Evolutionary conservation across 92 coral and sea anemone species (phyloP), one percentile per base, ranked within the genome.

Genomic region (Palythoa heliodiscus): DNA sequence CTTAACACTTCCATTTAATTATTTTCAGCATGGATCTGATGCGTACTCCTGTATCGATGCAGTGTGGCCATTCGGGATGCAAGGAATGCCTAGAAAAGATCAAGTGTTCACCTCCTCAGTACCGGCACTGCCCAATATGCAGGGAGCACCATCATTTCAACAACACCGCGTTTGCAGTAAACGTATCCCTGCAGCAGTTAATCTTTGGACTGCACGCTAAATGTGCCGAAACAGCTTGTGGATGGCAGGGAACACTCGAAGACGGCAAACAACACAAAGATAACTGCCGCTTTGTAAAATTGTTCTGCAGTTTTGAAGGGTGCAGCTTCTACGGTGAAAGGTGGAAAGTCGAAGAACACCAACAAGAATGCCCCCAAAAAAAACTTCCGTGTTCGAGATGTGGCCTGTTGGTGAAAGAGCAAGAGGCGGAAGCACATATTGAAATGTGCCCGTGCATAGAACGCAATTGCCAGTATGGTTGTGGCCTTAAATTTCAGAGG

Each of bases 41-140:
- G 64, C 61, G 39, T 48, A 16, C 11, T 10, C 78, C 78, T 47
- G 78, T 74, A 17, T 74, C 78, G 17, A 17, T 74, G 58, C 78
- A 74, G 63, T 74, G 78, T 74, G 78, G 43, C 16, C 78, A 74
- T 74, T 74, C 78, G 29, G 78, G 78, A 2, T 74, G 78, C 35
- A 50, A n/a, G 60, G 16, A 74, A 8, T 74, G 78, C 53, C n/a
- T 74, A 16, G 74, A 37, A 55, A 47, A n/a, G 57, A 74, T 23
- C 53, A 12, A 29, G 58, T 43, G 48, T 43, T 19, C 20, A 48
- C 12, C 29, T 17, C 23, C 13, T 25, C 17, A 75, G 16, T 17
- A 75, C 12, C 16, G 78, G 4, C 39, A 52, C 54, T 75, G 78
- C 14, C 78, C 78, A 17, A 24, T 48, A 24, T 75, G 78, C 38